Evolutionary conservation across 2,113 vertebrate species (phyloP).

Genomic region (Lycaon pictus): DNA sequence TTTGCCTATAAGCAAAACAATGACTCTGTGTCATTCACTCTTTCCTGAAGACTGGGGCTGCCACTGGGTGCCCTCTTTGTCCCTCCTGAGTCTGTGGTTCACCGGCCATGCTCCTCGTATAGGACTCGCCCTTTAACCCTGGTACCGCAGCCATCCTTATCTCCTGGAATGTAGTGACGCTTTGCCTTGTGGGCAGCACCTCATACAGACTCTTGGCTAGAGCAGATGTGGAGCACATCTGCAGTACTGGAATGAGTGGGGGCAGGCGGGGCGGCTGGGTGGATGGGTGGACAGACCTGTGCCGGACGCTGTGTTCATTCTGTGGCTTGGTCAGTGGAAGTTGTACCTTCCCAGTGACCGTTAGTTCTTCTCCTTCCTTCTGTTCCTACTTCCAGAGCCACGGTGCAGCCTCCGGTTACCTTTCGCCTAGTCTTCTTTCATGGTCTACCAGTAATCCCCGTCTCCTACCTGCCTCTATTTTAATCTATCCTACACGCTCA

Average conservation of each 20-base stretch:
- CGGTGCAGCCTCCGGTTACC: not conserved
- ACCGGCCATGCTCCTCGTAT: not conserved
- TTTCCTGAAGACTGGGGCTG: not conserved
- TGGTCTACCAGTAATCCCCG: not conserved
- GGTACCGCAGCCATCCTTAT: not conserved
- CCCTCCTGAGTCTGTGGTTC: not conserved
- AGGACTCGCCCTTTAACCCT: not conserved
- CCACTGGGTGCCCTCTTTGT: not conserved
- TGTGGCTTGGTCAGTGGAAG: not conserved
- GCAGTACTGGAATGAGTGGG: not conserved
- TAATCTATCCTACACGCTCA: not conserved
- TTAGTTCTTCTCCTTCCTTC: not conserved
- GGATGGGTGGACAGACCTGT: too few relatives aligned
- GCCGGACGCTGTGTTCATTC: not conserved
- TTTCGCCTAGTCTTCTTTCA: not conserved
- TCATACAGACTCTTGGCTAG: not conserved
- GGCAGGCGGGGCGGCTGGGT: not conserved
- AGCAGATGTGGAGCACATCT: not conserved
- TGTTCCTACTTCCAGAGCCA: not conserved
- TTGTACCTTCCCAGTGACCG: not conserved
- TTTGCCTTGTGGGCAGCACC: not conserved
- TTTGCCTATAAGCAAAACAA: not conserved
- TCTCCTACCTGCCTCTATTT: not conserved
- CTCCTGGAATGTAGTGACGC: not conserved
- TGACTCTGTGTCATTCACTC: not conserved